Evolutionary conservation across 2,797 vertebrate species (phyloP), one percentile per base, ranked within the genome.

Genomic region (Coendou prehensilis): DNA sequence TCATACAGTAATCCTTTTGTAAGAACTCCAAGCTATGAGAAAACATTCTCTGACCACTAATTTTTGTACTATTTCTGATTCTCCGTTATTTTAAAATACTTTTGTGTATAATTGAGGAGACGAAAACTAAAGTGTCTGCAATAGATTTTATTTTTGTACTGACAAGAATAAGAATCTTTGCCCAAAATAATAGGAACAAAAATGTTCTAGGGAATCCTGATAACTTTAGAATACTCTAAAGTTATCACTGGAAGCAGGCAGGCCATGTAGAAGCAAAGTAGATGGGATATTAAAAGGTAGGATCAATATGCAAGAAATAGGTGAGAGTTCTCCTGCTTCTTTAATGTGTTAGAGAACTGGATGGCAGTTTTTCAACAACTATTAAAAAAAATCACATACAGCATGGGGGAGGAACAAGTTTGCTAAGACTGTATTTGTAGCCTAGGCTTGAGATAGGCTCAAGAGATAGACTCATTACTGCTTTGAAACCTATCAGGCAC

Each of bases 81-180:
- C 15, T 86, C 26, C 54, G 26, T 41, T 89, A 54, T 3, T 79
- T 81, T 6, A 28, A 85, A 75, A 79, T 82, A 37, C 15, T 73
- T 41, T 41, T 86, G 18, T 89, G 69, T 59, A 57, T 76, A 64
- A 47, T 45, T 88, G 82, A 81, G 23, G 30, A 86, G 71, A n/a
- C 52, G 5, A 28, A 88, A 80, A 56, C 10, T 45, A 75, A 78
- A 85, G 67, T 14, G 63, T 78, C 22, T 78, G 28, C 30, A 41
- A 52, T 73, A 20, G 18, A 59, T 84, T 93, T 18, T 67, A 57
- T 88, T 95, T 90, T 91, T 64, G 84, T 20, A 71, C 18, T 33
- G 54, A 45, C 15, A 57, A 37, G 17, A 23, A 86, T 20, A 28
- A 82, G 33, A 78, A 67, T 23, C 17, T 83, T 61, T 71, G 52